phyloP scores from a whole-genome alignment of 2,888 invertebrate species.

The Platynereis dumerilii region DNA sequence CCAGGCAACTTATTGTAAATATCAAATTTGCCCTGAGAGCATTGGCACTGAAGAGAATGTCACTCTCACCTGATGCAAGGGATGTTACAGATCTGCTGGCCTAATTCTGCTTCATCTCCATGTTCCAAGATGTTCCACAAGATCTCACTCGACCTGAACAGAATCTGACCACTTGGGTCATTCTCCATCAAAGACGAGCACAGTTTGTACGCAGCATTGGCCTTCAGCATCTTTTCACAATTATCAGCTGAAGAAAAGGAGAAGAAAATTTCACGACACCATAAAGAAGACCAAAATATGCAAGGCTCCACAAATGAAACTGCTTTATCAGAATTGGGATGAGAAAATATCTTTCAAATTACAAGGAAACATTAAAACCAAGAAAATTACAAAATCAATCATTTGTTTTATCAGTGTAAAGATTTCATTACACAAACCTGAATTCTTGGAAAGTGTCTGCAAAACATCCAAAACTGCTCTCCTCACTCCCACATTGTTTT shows the following conservation, averaged over 20 bases:
- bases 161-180: slow-evolving; percentile 54
- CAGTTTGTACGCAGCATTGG: slow-evolving; percentile 51
- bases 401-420: too few relatives aligned
- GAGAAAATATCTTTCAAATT: too few relatives aligned
- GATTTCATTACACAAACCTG: slow-evolving; percentile 42
- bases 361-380: too few relatives aligned
- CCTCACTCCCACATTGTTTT: slow-evolving; percentile 54
- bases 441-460: slow-evolving; percentile 57
- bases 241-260: slow-evolving; percentile 54
- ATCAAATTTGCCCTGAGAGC: too few relatives aligned
- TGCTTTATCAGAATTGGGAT: too few relatives aligned
- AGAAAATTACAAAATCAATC: too few relatives aligned
- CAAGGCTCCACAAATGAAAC: too few relatives aligned
- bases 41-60: too few relatives aligned
- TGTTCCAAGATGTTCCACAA: slow-evolving; percentile 61
- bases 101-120: slow-evolving; percentile 48
- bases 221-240: slow-evolving; percentile 59
- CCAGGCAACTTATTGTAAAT: too few relatives aligned
- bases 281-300: too few relatives aligned
- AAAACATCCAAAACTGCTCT: slow-evolving; percentile 56
- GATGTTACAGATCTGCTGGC: slow-evolving; percentile 56
- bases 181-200: slow-evolving; percentile 54
- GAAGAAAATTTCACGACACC: too few relatives aligned
- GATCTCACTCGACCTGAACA: slow-evolving; percentile 61
- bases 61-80: slow-evolving; percentile 57